Evolutionary conservation across 2,888 invertebrate genomes (phyloP).

Genomic region (Dyspetes luteomarginatus): DNA sequence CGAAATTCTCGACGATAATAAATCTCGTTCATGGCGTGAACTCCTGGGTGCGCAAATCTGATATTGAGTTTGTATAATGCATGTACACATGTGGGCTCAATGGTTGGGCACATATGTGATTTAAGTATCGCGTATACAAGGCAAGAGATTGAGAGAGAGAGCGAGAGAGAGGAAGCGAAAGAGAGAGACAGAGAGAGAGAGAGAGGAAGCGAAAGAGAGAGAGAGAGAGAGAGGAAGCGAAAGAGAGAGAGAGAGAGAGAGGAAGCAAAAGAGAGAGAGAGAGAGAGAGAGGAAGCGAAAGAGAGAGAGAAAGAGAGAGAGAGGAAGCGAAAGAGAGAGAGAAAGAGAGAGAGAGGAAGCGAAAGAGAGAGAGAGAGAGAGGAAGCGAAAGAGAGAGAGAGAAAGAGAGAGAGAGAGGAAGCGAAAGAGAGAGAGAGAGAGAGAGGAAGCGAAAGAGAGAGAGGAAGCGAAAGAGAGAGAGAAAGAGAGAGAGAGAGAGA

Average conservation of each 20-base stretch:
- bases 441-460: too few relatives aligned
- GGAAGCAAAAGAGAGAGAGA: too few relatives aligned
- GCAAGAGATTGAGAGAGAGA: neutral
- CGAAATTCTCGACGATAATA: conserved; percentile 66
- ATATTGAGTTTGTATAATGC: conserved; percentile 71
- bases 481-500: neutral
- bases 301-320: neutral
- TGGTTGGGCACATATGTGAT: conserved; percentile 42
- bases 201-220: neutral
- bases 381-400: neutral
- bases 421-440: too few relatives aligned
- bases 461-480: neutral
- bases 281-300: conserved; percentile 3
- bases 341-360: neutral
- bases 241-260: too few relatives aligned
- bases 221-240: neutral
- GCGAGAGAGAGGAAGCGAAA: neutral
- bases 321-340: neutral
- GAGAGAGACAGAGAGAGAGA: conserved; percentile 14
- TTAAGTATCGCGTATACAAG: conserved; percentile 47
- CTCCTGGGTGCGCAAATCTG: conserved; percentile 68
- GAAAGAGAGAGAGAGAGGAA: too few relatives aligned
- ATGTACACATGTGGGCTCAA: conserved; percentile 42
- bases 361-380: neutral
- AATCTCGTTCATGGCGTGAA: conserved; percentile 70